These are phyloP conservation scores for Rhyacichthys aspro DNA, from an alignment of 2,797 vertebrate genomes.

Conservation along the genomic window DNA sequence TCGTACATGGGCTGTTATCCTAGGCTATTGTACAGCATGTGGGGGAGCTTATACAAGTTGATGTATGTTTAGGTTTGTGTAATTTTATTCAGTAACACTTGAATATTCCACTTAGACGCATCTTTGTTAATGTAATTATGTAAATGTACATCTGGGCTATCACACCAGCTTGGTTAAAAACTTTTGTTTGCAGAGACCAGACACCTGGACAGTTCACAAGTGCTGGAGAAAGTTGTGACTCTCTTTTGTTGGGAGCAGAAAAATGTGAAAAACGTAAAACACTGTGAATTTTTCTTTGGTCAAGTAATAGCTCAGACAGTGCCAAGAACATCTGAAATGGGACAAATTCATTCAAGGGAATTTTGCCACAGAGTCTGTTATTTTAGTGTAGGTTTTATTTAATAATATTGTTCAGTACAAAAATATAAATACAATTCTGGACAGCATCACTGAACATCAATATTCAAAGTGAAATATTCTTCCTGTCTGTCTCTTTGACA, in stretches of 20 bases:
- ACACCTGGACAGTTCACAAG: constrained; percentile 65
- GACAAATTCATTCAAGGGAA: constrained; percentile 45
- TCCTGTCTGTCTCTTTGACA: constrained; percentile 14
- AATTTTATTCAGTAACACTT: constrained; percentile 45
- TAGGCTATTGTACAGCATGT: constrained; percentile 16
- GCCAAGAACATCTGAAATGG: constrained; percentile 59
- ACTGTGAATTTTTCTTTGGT: constrained; percentile 59
- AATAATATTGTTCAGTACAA: no score
- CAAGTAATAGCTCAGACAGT: constrained; percentile 58
- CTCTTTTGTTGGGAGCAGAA: constrained; percentile 53
- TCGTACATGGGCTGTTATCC: constrained; percentile 32
- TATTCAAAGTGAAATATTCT: constrained; percentile 23
- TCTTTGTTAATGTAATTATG: constrained; percentile 43
- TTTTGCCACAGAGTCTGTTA: no score
- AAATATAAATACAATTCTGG: not conserved
- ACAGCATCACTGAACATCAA: constrained; percentile 10
- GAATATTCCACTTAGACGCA: constrained; percentile 32
- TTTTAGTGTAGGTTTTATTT: no score
- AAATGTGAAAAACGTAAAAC: constrained; percentile 32
- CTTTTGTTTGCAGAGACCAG: constrained; percentile 57
- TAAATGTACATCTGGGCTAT: constrained; percentile 54
- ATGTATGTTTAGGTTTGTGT: constrained; percentile 36
- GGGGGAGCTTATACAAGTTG: constrained; percentile 29
- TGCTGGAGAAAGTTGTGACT: constrained; percentile 63
- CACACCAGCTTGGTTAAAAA: constrained; percentile 60